Evolutionary conservation across 2,888 invertebrate species (phyloP), one percentile per base, ranked within the genome.

Genomic region (Monochamus alternatus): DNA sequence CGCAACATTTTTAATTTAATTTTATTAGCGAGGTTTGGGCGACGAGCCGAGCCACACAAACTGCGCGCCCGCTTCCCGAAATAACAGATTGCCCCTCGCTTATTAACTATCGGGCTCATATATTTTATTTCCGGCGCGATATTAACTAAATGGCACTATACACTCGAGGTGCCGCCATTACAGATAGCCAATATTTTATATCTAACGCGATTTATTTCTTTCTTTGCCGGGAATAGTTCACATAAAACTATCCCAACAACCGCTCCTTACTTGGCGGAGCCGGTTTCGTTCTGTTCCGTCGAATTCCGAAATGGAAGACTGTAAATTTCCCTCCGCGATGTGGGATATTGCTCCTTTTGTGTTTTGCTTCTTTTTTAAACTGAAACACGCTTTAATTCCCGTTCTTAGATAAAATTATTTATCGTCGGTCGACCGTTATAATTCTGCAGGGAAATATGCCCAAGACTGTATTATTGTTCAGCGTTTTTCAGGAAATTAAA

Each of bases 91-190:
- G 78, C 74, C 65, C 44, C 55, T 43, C 73, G 55, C 74, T 77
- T 81, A 81, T 79, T 80, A 81, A 81, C 77, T 78, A 79, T 78
- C 76, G 76, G 71, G 30, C 70, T 60, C 66, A 74, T 76, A 81
- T 81, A 81, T 81, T 76, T 81, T 79, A 78, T 78, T 76, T 81
- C 67, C 60, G 52, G 74, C 38, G 69, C 75, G 81, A 82, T 84
- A 84, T 84, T 83, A 84, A 82, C 82, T 83, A 76, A 81, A 82
- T 73, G 82, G 79, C 80, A 77, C 79, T 70, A 79, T 80, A 82
- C 79, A 79, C 80, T 79, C 76, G 80, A 80, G 80, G 81, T 78
- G 82, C 73, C 73, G 78, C 80, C 72, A 76, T 83, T 79, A 82
- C 76, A 78, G 79, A 77, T 66, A 74, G 78, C 77, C 78, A 73